Percentiles rank a stretch among this genome's conserved stretches.
Conservation (phyloP, 2,888 invertebrate species). For the Drosophila longiperda region DNA sequence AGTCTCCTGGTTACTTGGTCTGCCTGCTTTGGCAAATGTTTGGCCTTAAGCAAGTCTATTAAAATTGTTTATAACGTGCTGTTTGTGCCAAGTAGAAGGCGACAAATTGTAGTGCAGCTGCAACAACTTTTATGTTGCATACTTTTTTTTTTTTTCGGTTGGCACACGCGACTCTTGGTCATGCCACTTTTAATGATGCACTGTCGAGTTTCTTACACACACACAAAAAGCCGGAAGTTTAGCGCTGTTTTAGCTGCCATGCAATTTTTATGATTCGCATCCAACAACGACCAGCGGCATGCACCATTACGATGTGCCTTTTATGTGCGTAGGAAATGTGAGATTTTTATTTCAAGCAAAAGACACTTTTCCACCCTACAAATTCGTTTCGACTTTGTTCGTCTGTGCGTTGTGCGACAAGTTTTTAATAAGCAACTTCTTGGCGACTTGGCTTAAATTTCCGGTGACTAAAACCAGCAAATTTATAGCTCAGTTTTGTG, state of each 20-base stretch:
- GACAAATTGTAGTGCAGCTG: slow-evolving; percentile 54
- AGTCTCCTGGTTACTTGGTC: slow-evolving; percentile 11
- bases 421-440: slow-evolving; percentile 65
- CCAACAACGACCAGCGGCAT: slow-evolving; percentile 20
- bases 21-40: slow-evolving; percentile 56
- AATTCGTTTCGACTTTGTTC: slow-evolving; percentile 3
- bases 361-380: slow-evolving; percentile 40
- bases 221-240: slow-evolving; percentile 74
- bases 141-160: slow-evolving; percentile 29
- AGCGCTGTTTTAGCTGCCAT: slow-evolving; percentile 73
- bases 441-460: slow-evolving; percentile 70
- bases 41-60: slow-evolving; percentile 80
- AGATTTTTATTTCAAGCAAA: slow-evolving; percentile 48
- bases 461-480: slow-evolving; percentile 64
- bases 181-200: slow-evolving; percentile 76
- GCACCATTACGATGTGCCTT: slow-evolving; percentile 49
- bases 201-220: slow-evolving; percentile 49
- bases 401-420: slow-evolving; percentile 10
- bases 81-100: slow-evolving; percentile 42
- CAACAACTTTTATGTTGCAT: slow-evolving; percentile 66
- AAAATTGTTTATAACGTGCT: slow-evolving; percentile 74
- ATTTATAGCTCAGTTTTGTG: slow-evolving; percentile 71
- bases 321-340: slow-evolving; percentile 77
- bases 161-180: slow-evolving; percentile 42
- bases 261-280: slow-evolving; percentile 65